Base-by-base conservation (phyloP, 2,113 vertebrate genomes). In the Brachypteracias leptosomus region DNA sequence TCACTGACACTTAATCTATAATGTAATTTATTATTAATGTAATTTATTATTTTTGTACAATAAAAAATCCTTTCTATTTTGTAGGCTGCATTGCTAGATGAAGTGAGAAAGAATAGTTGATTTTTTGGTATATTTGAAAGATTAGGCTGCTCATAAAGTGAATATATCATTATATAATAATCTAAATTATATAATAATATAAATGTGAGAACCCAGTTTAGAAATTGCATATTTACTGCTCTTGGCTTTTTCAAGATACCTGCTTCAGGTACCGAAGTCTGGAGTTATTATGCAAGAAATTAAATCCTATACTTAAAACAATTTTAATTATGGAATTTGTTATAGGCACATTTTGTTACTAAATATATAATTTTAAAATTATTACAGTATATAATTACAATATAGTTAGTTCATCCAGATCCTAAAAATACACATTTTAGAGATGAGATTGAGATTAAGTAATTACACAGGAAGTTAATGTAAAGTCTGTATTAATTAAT, bases 401-500 rank as follows among this genome's bases (percentile, higher is more conserved):
- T 84, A 63, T 14, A 81, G 33, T 28, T 63, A 92, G 33, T 81
- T 5, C 18, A 67, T 66, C 47, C 38, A 86, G 11, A 47, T 57
- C 91, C 73, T 94, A 92, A 95, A 93, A 95, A 87, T 72, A 67
- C 6, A 40, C 15, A 28, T 73, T 93, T 47, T 87, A 66, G 61
- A 67, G 35, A 47, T 75, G n/a, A 93, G 10, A 85, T n/a, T 87
- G 58, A 80, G 73, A 88, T 55, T 80, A 93, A 84, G 44, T 89
- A 90, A 92, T 90, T 80, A 67, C 16, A 59, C 5, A 85, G 46
- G 42, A 90, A 81, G 6, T 87, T 95, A 80, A 67, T 61, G 20
- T 68, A 46, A 16, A 59, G 11, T 35, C 24, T 80, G 14, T 80
- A 87, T 63, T 71, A 89, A 72, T 90, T 75, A 86, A 26, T 6